Evolutionary conservation across 2,797 vertebrate genomes (phyloP), one percentile per base, ranked within the genome.

Genomic region (Channallabes apus): DNA sequence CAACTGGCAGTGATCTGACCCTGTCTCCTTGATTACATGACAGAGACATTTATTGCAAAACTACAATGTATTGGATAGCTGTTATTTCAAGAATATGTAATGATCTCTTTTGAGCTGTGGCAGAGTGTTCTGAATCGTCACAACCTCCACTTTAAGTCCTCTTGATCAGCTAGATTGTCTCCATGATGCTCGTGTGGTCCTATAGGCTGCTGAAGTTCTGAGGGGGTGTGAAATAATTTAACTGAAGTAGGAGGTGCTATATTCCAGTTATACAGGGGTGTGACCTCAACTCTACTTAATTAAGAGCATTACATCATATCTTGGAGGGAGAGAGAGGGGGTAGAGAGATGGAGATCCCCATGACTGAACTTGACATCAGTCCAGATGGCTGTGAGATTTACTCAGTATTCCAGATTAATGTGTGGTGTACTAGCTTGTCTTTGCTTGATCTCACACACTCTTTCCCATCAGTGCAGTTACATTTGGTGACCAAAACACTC

Each of bases 301-400:
- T 27, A 6, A 87, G 82, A 86, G 41, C 82, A 85, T 90, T 90
- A 88, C 87, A 85, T 88, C 89, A 89, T 82, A 86, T 54, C 51
- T 54, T n/a, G 84, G 61, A 80, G 65, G 82, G n/a, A 51, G 38
- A n/a, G 41, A 54, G 46, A 71, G 35, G 41, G 29, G 72, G 54
- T 72, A 1, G 38, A 32, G 82, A 5, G 71, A 59, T 20, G 32
- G 46, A 86, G 59, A 83, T 78, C 76, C 58, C 58, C 56, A 78
- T 78, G 76, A 78, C 76, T 56, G 65, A 68, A 69, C 65, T 20
- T 82, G 68, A 82, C 59, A 83, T 84, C 51, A 82, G 88, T 82
- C 84, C 89, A 88, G 89, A 88, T 89, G 87, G 88, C 71, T 84
- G 59, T 79, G 84, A 89, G 86, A 87, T 89, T 90, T 88, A 88